Evolutionary conservation across 2,888 invertebrate genomes (phyloP).

Genomic region (Fissipunctia ypsillon): DNA sequence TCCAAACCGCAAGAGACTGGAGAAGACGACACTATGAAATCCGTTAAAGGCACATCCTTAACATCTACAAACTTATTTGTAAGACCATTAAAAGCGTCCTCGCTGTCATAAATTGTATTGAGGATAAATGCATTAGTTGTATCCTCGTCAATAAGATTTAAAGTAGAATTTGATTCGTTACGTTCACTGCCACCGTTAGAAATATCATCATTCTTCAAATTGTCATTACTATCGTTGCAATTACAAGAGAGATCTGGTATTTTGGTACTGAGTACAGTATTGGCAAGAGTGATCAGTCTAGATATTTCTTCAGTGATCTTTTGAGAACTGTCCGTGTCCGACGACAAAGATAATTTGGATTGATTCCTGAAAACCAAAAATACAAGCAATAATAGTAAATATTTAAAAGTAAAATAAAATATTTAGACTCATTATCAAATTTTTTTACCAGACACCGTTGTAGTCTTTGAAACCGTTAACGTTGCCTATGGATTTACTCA

Average conservation of each 20-base stretch:
- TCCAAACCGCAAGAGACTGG: constrained; percentile 75
- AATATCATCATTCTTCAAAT: constrained; percentile 62
- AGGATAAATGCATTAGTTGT: constrained; percentile 71
- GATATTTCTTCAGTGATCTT: constrained; percentile 87
- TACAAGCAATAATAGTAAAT: neutral
- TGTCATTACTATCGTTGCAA: constrained; percentile 71
- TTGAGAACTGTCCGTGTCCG: constrained; percentile 79
- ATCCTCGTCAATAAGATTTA: constrained; percentile 75
- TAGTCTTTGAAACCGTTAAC: constrained; percentile 84
- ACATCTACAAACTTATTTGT: constrained; percentile 71
- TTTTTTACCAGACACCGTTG: constrained; percentile 79
- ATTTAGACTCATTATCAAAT: constrained; percentile 13
- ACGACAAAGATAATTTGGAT: constrained; percentile 80
- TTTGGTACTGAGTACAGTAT: constrained; percentile 86
- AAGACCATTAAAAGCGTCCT: constrained; percentile 71
- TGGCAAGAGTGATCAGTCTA: constrained; percentile 88
- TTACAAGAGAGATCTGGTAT: constrained; percentile 84
- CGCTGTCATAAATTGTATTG: constrained; percentile 72
- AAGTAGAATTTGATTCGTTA: constrained; percentile 69
- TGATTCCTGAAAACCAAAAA: constrained; percentile 79
- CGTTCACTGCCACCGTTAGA: constrained; percentile 53
- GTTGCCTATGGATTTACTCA: constrained; percentile 87
- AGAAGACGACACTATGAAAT: constrained; percentile 74
- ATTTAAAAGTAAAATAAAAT: neutral
- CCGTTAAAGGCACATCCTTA: constrained; percentile 71